Evolutionary conservation across 1,140 invertebrate genomes (phyloP), one percentile per base, ranked within the genome.

Genomic region (Caenorhabditis brenneri): DNA sequence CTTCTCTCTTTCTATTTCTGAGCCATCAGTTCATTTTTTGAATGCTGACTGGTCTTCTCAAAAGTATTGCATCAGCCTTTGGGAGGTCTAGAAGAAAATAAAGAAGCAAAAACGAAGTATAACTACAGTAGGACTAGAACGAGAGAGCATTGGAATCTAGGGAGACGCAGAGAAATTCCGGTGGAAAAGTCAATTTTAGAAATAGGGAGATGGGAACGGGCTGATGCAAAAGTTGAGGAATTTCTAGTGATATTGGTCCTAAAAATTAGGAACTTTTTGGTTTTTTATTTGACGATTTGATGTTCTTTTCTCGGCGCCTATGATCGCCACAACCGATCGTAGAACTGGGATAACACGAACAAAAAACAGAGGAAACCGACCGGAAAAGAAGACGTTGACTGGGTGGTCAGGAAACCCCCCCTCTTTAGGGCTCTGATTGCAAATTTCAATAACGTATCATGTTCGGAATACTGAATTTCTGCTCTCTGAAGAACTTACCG

Each of bases 211-310:
- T 51, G 19, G 5, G 58, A 1, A 36, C 24, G 27, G 58, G 58
- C 58, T 65, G 58, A 65, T 65, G 58, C 36, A 65, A 65, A 42
- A 65, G 31, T 33, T 33, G 29, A 65, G 31, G 58, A 65, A 65
- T 65, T 65, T 65, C n/a, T n/a, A n/a, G n/a, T 19, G 31, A 4
- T 22, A n/a, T 15, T n/a, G 58, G 10, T 7, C 22, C 2, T 65
- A n/a, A 27, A 27, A 51, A 19, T 0, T 51, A 0, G 49, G 49
- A 51, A 51, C 19, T 51, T 51, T 51, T 42, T 5, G 39, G 5
- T 42, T 42, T 42, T 42, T 42, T 42, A 42, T 42, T 42, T 42
- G 39, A 42, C 5, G 48, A 16, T 51, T 51, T 51, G 48, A 51
- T 51, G 48, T 51, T 51, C n/a, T 51, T 19, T 51, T 51, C 48